Evolutionary conservation across 2,113 vertebrate genomes (phyloP).

Genomic region (Mormyrus iriodes): DNA sequence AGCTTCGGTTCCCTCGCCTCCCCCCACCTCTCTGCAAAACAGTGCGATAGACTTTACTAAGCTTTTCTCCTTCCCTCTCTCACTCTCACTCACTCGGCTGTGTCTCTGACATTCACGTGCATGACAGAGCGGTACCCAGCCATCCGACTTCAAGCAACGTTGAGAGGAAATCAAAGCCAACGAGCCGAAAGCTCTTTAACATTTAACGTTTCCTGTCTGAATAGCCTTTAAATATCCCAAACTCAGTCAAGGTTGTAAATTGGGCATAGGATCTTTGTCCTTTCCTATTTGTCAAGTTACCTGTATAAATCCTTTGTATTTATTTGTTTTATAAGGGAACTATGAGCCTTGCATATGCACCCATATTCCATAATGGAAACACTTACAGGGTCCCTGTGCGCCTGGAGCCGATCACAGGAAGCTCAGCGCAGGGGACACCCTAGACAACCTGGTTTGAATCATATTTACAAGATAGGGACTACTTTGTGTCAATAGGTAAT

Average conservation of each 20-base stretch:
- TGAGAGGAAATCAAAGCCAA: not conserved
- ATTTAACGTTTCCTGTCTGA: not conserved
- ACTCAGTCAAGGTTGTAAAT: not conserved
- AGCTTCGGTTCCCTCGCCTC: slow-evolving; percentile 54
- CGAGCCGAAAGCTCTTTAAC: not conserved
- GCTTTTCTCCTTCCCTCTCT: slow-evolving; percentile 21
- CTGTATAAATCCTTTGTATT: not conserved
- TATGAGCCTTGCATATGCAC: not conserved
- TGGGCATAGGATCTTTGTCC: not conserved
- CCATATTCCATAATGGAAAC: not conserved
- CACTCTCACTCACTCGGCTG: not conserved
- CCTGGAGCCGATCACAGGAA: too few species aligned
- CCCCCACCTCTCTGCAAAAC: slow-evolving; percentile 24
- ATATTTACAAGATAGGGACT: too few species aligned
- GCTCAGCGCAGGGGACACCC: too few species aligned
- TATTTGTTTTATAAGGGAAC: not conserved
- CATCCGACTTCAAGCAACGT: not conserved
- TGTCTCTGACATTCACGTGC: slow-evolving; percentile 27
- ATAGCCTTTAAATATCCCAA: not conserved
- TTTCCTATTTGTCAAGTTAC: not conserved
- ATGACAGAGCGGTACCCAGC: not conserved
- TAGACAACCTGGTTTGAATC: too few species aligned
- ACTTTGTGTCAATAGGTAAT: too few species aligned
- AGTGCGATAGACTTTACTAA: not conserved
- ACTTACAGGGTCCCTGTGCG: too few species aligned